These are phyloP conservation scores for Drosophila subobscura DNA, from an alignment of 1,140 invertebrate species.

Conservation along the genomic window DNA sequence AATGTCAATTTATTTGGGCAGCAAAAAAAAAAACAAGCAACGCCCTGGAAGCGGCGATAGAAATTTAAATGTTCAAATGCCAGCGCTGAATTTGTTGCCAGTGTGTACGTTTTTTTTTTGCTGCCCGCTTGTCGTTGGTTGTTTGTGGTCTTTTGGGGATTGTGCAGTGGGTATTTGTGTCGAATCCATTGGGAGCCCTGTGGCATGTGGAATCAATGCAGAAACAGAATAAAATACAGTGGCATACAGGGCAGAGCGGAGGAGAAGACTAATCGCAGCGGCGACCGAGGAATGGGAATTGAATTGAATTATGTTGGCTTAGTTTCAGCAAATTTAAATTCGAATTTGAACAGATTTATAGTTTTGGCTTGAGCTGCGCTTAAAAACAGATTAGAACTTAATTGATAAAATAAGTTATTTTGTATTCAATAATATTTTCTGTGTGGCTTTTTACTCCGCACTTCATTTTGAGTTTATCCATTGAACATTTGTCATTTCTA, in stretches of 20 bases:
- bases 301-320: slow-evolving; percentile 35
- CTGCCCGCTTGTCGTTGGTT: slow-evolving; percentile 22
- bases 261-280: slow-evolving; percentile 1
- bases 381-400: slow-evolving; percentile 28
- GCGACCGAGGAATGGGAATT: background rate
- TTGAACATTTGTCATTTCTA: slow-evolving; percentile 38
- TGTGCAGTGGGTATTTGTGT: slow-evolving; percentile 31
- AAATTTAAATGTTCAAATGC: slow-evolving; percentile 50
- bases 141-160: slow-evolving; percentile 44
- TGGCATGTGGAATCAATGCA: slow-evolving; percentile 11
- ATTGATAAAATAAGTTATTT: slow-evolving; percentile 16
- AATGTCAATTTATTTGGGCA: slow-evolving; percentile 42
- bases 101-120: slow-evolving; percentile 16
- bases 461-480: slow-evolving; percentile 13
- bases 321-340: slow-evolving; percentile 39
- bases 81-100: slow-evolving; percentile 16
- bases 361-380: slow-evolving; percentile 2
- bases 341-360: slow-evolving; percentile 18
- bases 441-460: background rate
- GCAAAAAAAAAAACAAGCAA: background rate
- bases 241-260: background rate
- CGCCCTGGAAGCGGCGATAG: slow-evolving; percentile 17
- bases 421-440: slow-evolving; percentile 18
- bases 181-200: background rate
- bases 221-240: slow-evolving; percentile 14